These are phyloP conservation scores for Australoheros facetus DNA, from an alignment of 2,797 vertebrate genomes.

Conservation along the genomic window DNA sequence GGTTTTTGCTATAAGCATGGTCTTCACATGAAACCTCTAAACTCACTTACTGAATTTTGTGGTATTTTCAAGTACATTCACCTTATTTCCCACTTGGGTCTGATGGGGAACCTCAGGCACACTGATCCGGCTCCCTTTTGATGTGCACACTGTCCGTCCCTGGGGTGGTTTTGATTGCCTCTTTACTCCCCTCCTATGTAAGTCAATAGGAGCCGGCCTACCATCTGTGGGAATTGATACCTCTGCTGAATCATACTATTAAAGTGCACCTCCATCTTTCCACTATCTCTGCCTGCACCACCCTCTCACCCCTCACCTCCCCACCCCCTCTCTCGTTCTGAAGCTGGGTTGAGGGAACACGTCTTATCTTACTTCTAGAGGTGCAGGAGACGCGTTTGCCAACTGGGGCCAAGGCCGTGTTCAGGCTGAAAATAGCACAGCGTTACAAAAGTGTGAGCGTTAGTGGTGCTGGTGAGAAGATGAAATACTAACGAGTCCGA, in stretches of 20 bases:
- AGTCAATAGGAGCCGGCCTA: slow-evolving; percentile 75
- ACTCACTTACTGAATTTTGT: slow-evolving; percentile 2
- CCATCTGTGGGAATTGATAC: slow-evolving; percentile 81
- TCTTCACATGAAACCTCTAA: slow-evolving; percentile 5
- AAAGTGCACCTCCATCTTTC: slow-evolving; percentile 65
- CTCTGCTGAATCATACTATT: slow-evolving; percentile 81
- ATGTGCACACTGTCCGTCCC: slow-evolving; percentile 69
- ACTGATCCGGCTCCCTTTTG: slow-evolving; percentile 54
- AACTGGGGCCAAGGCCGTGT: slow-evolving; percentile 53
- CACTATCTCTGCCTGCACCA: slow-evolving; percentile 42
- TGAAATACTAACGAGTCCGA: not conserved
- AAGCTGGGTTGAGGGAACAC: slow-evolving; percentile 9
- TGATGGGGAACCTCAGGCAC: slow-evolving; percentile 29
- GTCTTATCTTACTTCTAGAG: slow-evolving; percentile 63
- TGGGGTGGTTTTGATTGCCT: slow-evolving; percentile 73
- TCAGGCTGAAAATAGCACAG: slow-evolving; percentile 49
- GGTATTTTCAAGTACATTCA: slow-evolving; percentile 10
- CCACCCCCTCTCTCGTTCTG: not conserved
- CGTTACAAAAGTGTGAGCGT: slow-evolving; percentile 23
- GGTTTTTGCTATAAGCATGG: not conserved
- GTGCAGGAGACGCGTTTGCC: slow-evolving; percentile 47
- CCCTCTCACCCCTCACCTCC: slow-evolving; percentile 36
- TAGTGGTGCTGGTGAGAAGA: not conserved
- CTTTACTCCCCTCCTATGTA: slow-evolving; percentile 70
- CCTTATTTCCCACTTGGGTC: slow-evolving; percentile 26